Evolutionary conservation across 2,113 vertebrate genomes (phyloP), one percentile per base, ranked within the genome.

Genomic region (Channa maculata): DNA sequence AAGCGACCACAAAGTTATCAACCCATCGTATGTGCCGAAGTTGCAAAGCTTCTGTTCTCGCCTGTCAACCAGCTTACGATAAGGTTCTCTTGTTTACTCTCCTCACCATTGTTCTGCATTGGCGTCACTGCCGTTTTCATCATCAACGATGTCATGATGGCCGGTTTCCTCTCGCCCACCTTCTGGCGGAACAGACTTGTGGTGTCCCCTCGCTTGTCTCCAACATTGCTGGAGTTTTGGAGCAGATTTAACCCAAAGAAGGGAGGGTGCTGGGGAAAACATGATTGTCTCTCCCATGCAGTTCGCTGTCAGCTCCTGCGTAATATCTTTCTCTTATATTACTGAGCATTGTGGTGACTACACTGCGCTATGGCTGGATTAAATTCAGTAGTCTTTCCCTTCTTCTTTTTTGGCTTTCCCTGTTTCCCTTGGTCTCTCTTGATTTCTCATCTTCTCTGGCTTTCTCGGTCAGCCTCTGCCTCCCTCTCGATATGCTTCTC

Each of bases 211-310:
- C 63, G 88, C 77, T 68, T 88, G 75, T 83, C 75, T 79, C 64
- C 71, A 65, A 61, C 78, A 80, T 70, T 49, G 54, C 83, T 71
- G 79, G 84, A 81, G 69, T 83, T 86, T 77, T 75, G 71, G 53
- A 73, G 82, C 84, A 82, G 80, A 84, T 79, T 81, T 45, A 69
- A 69, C 65, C 82, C 24, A 24, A 77, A 51, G 48, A 82, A 60
- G 72, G 86, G 60, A 46, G 59, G 41, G 52, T 15, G 49, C 71
- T 48, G 54, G 45, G 9, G 45, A 9, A 78, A 69, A 86, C 80
- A 83, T 88, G 87, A 76, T 84, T 37, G 77, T 86, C 80, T 72
- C 78, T 46, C 33, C 80, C 73, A 57, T 67, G 84, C 77, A 84
- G 86, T 79, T 77, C 63, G 71, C 49, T 63, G 71, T 79, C 80